Conservation (phyloP, 2,113 vertebrate genomes). For the Microtus richardsoni region DNA sequence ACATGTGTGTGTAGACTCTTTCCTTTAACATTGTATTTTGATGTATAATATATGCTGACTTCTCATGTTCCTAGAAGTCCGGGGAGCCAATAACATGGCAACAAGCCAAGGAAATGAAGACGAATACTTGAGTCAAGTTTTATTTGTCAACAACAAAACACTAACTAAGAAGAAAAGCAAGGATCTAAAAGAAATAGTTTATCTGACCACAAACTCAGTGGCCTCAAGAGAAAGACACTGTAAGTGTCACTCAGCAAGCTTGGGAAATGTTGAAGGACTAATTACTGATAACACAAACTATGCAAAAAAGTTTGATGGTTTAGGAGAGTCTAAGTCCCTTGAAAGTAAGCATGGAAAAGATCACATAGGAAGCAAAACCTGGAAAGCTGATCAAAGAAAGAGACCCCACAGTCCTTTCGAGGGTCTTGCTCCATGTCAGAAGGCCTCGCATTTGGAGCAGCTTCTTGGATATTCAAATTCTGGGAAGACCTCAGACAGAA, state of each 20-base stretch:
- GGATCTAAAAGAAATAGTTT: conserved; percentile 9
- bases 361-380: not conserved
- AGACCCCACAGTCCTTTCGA: not conserved
- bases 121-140: conserved; percentile 3
- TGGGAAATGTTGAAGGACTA: conserved; percentile 30
- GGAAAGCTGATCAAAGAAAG: conserved; percentile 24
- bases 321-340: not conserved
- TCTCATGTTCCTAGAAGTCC: conserved; percentile 52
- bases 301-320: not conserved
- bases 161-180: not conserved
- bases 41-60: conserved; percentile 10
- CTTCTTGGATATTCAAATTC: not conserved
- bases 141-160: conserved; percentile 32
- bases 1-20: not conserved
- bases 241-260: conserved; percentile 13
- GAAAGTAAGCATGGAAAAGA: not conserved
- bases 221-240: not conserved
- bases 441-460: not conserved
- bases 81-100: not conserved
- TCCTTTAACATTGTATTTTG: not conserved
- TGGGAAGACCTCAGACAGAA: conserved; percentile 25
- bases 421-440: not conserved
- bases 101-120: conserved; percentile 31
- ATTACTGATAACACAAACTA: not conserved
- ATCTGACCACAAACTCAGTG: not conserved